phyloP scores from a whole-genome alignment of 2,113 vertebrate species.

The Hymenochirus boettgeri region DNA sequence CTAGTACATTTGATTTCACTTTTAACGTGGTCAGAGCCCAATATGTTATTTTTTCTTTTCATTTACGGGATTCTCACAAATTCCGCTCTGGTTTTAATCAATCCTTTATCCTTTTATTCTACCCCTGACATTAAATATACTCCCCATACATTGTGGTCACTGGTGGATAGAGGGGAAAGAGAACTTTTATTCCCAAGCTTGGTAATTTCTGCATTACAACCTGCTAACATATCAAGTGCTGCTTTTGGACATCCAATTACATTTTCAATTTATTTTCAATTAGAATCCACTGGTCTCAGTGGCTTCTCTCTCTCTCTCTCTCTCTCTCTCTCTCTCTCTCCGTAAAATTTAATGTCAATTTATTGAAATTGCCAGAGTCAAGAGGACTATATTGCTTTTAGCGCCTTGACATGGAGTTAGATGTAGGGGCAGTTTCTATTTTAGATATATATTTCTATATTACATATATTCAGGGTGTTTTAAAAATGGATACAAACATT shows the following conservation, averaged over 20 bases:
- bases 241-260: conserved; percentile 31
- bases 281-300: conserved; percentile 29
- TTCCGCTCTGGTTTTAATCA: conserved; percentile 26
- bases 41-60: too few relatives aligned
- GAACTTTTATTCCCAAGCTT: conserved; percentile 25
- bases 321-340: background rate
- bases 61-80: too few relatives aligned
- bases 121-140: conserved; percentile 19
- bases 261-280: conserved; percentile 42
- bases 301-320: background rate
- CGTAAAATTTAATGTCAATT: conserved; percentile 17
- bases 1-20: too few relatives aligned
- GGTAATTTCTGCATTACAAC: conserved; percentile 30
- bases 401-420: too few relatives aligned
- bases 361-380: conserved; percentile 18
- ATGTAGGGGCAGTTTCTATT: too few relatives aligned
- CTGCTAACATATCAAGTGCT: conserved; percentile 20
- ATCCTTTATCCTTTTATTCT: conserved; percentile 29
- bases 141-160: conserved; percentile 29
- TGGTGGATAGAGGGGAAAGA: conserved; percentile 26
- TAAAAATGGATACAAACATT: too few relatives aligned
- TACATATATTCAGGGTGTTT: too few relatives aligned
- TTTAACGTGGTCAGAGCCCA: too few relatives aligned
- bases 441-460: too few relatives aligned
- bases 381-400: too few relatives aligned